Conservation (phyloP, 2,113 vertebrate genomes). For the Brachionichthys hirsutus region DNA sequence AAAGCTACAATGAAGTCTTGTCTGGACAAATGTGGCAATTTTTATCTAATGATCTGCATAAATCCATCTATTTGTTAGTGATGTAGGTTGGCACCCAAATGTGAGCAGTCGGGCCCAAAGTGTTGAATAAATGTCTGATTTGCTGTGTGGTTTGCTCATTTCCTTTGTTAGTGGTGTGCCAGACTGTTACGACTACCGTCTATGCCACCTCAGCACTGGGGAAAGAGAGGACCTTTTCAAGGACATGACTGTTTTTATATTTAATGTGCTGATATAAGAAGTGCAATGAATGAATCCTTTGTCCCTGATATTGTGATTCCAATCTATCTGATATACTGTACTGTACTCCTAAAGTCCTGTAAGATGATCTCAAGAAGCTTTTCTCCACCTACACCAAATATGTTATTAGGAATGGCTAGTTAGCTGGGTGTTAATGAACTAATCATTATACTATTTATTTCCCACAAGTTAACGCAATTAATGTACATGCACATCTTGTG, state of each 20-base stretch:
- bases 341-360: no score
- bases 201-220: constrained; percentile 58
- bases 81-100: constrained; percentile 60
- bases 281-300: neutral
- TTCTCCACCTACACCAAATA: no score
- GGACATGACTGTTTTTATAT: constrained; percentile 7
- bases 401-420: no score
- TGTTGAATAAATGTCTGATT: constrained; percentile 73
- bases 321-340: no score
- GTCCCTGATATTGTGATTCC: no score
- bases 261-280: constrained; percentile 32
- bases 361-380: no score
- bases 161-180: constrained; percentile 75
- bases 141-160: constrained; percentile 78
- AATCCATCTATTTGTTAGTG: constrained; percentile 66
- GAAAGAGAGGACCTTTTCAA: constrained; percentile 46
- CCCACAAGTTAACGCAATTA: no score
- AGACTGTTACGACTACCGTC: constrained; percentile 61
- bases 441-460: no score
- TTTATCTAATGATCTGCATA: constrained; percentile 72
- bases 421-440: no score
- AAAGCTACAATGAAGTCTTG: constrained; percentile 60
- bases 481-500: no score
- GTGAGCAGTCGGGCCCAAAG: constrained; percentile 46
- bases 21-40: constrained; percentile 73